These are phyloP conservation scores for Apodemus sylvaticus DNA, from an alignment of 2,113 vertebrate species.

Conservation along the genomic window DNA sequence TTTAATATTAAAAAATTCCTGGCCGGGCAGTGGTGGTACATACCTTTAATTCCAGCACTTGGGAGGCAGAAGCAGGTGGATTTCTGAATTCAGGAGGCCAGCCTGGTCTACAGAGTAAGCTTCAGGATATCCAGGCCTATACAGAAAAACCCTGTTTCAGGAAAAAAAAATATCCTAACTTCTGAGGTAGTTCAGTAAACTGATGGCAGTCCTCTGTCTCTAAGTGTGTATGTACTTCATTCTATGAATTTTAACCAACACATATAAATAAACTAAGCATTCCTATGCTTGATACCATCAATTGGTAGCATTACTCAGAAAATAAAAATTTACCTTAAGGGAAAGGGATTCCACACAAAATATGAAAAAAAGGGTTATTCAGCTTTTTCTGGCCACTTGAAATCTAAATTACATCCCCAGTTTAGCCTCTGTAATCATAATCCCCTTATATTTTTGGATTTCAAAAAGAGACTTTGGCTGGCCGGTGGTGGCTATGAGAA, in stretches of 20 bases:
- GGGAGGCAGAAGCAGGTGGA: too few species aligned
- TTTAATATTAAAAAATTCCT: too few species aligned
- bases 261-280: constrained; percentile 40
- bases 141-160: too few species aligned
- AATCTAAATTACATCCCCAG: not conserved
- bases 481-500: too few species aligned
- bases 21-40: too few species aligned
- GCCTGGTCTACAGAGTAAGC: too few species aligned
- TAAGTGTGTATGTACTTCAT: constrained; percentile 25
- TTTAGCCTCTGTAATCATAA: not conserved
- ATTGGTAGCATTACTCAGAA: constrained; percentile 32
- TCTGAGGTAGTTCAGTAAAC: constrained; percentile 51
- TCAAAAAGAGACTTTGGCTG: not conserved
- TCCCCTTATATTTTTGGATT: not conserved
- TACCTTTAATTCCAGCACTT: too few species aligned
- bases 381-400: not conserved
- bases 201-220: constrained; percentile 19
- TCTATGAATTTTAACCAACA: constrained; percentile 63
- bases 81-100: too few species aligned
- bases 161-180: not conserved
- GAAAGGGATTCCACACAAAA: not conserved
- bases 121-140: too few species aligned
- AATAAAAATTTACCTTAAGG: not conserved
- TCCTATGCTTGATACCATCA: not conserved
- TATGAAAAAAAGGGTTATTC: not conserved